Conservation (phyloP, 2,888 invertebrate genomes). For the Drosophila kuntzei region DNA sequence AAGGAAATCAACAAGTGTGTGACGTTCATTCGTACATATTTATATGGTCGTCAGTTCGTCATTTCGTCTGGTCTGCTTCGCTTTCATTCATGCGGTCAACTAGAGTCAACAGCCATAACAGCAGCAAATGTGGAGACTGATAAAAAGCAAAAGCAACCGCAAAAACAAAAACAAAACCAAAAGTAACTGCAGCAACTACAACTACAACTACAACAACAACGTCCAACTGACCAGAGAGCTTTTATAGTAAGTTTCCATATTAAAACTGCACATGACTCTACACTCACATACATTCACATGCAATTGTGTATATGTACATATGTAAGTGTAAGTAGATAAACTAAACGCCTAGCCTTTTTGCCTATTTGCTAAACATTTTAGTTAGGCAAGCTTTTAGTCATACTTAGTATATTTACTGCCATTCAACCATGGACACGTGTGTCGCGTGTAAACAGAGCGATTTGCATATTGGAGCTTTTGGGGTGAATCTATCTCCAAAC, state of each 20-base stretch:
- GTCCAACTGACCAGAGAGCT: slow-evolving; percentile 39
- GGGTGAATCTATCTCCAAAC: neutral
- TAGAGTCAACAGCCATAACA: slow-evolving; percentile 58
- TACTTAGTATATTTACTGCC: slow-evolving; percentile 36
- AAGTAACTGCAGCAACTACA: slow-evolving; percentile 33
- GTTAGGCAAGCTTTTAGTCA: slow-evolving; percentile 50
- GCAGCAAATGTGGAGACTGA: slow-evolving; percentile 33
- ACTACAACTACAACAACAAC: slow-evolving; percentile 19
- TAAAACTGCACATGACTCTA: slow-evolving; percentile 24
- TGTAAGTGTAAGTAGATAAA: slow-evolving; percentile 3
- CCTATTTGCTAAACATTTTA: slow-evolving; percentile 59
- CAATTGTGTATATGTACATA: neutral
- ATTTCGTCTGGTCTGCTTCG: slow-evolving; percentile 55
- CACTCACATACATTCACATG: slow-evolving; percentile 1
- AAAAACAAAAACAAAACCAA: slow-evolving; percentile 41
- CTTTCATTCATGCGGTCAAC: slow-evolving; percentile 77
- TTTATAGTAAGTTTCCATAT: slow-evolving; percentile 61
- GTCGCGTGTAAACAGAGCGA: slow-evolving; percentile 46
- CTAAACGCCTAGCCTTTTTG: slow-evolving; percentile 21
- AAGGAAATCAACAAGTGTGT: slow-evolving; percentile 76
- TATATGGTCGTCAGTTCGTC: slow-evolving; percentile 25
- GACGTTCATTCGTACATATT: slow-evolving; percentile 41
- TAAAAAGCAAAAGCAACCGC: slow-evolving; percentile 43
- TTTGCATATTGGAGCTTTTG: slow-evolving; percentile 25
- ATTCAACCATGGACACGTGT: slow-evolving; percentile 62